Percentiles rank a stretch among this genome's conserved stretches.
Evolutionary conservation across 2,797 vertebrate genomes (phyloP).

Genomic region (Sphenodon punctatus): DNA sequence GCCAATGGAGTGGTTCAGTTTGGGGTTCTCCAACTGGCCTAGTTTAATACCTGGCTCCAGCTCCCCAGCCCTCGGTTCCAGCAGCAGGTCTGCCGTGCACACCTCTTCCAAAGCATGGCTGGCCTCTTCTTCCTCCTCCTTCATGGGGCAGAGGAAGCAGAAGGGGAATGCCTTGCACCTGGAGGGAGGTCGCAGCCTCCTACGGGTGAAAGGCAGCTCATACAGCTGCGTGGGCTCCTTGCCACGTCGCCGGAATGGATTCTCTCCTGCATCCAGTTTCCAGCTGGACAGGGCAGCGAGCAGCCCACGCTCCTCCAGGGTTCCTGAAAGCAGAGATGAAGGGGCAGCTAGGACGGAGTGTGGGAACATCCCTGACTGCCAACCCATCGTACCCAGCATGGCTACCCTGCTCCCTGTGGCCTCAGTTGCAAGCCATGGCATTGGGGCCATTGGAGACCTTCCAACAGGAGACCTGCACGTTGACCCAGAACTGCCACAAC

Average conservation of each 20-base stretch:
- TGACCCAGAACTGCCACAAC: too few relatives aligned
- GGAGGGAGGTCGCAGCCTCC: conserved; percentile 50
- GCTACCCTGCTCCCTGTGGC: too few relatives aligned
- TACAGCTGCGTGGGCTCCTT: conserved; percentile 44
- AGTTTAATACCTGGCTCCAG: not conserved
- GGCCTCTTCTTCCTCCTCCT: conserved; percentile 32
- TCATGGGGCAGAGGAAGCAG: conserved; percentile 73
- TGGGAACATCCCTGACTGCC: too few relatives aligned
- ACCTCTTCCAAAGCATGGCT: not conserved
- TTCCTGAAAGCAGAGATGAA: conserved; percentile 66
- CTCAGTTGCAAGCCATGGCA: too few relatives aligned
- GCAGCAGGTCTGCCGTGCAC: conserved; percentile 63
- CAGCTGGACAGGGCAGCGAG: not conserved
- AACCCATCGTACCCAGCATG: too few relatives aligned
- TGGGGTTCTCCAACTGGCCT: not conserved
- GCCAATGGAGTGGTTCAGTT: not conserved
- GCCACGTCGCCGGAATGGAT: not conserved
- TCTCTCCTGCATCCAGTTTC: not conserved
- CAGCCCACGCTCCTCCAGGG: conserved; percentile 78
- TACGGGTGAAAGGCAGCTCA: conserved; percentile 53
- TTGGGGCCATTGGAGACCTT: too few relatives aligned
- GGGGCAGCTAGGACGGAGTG: not conserved
- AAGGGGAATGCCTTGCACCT: conserved; percentile 66
- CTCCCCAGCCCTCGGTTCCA: not conserved
- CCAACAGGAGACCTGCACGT: too few relatives aligned